A percentile compares a stretch with the other conserved stretches of the same genome.
Evolutionary conservation across 2,888 invertebrate species (phyloP).

Genomic region (Callyntrura sp.): DNA sequence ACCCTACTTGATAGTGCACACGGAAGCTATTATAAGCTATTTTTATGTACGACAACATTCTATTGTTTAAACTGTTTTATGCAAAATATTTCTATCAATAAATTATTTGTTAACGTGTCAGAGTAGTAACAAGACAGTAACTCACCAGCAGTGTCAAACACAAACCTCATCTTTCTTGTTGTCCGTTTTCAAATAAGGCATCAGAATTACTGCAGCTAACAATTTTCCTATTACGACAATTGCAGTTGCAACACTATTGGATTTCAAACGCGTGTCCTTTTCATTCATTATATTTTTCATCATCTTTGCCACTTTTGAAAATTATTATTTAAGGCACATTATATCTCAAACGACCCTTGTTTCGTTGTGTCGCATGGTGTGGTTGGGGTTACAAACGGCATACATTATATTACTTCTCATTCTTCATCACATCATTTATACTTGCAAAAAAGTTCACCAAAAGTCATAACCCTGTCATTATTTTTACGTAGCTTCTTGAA

Average conservation of each 20-base stretch:
- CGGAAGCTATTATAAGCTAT: too few species aligned
- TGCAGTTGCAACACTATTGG: conserved; percentile 21
- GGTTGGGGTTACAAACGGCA: background rate
- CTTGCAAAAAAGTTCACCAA: background rate
- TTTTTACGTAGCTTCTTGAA: conserved; percentile 67
- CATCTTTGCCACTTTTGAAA: background rate
- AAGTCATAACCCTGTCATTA: conserved; percentile 66
- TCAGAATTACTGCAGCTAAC: background rate
- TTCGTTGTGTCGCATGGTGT: background rate
- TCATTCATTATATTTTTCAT: conserved; percentile 9
- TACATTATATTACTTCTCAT: background rate
- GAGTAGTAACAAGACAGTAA: too few species aligned
- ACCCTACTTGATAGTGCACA: too few species aligned
- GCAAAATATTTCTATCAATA: too few species aligned
- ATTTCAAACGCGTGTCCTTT: background rate
- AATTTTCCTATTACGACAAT: background rate
- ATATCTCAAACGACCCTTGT: background rate
- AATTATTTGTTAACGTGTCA: too few species aligned
- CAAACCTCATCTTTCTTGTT: background rate
- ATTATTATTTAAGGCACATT: background rate
- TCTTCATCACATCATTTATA: background rate
- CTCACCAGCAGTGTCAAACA: too few species aligned
- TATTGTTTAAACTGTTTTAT: too few species aligned
- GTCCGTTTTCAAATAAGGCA: background rate
- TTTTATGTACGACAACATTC: too few species aligned